Evolutionary conservation across 2,113 vertebrate species (phyloP).

Genomic region (Podarcis cretensis): DNA sequence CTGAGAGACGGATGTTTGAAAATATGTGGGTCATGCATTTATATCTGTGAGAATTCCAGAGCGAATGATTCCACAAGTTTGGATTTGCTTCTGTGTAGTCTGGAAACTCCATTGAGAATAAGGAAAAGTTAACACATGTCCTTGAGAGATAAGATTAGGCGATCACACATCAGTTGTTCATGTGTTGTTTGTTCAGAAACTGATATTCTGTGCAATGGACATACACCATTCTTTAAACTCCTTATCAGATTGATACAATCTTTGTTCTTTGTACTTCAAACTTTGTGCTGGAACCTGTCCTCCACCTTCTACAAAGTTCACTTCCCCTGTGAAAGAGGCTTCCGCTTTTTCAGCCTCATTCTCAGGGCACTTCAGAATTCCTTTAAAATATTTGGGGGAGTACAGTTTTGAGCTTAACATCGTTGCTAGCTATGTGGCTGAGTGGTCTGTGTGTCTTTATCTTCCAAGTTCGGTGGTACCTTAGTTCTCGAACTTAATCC

Average conservation of each 20-base stretch:
- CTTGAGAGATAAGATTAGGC: conserved; percentile 24
- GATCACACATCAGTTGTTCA: not conserved
- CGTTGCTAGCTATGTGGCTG: too few relatives aligned
- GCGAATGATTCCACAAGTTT: not conserved
- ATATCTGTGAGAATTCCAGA: not conserved
- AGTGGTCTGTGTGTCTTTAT: too few relatives aligned
- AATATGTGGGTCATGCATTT: not conserved
- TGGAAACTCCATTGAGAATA: not conserved
- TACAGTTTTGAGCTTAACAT: too few relatives aligned
- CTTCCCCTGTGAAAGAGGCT: too few relatives aligned
- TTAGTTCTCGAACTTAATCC: too few relatives aligned
- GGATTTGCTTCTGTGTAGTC: not conserved
- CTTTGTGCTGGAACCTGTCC: too few relatives aligned
- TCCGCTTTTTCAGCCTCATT: too few relatives aligned
- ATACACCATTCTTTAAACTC: not conserved
- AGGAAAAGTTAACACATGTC: conserved; percentile 34
- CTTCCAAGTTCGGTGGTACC: too few relatives aligned
- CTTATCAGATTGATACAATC: fast-evolving
- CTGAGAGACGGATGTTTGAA: not conserved
- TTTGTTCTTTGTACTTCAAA: too few relatives aligned
- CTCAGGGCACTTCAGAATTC: too few relatives aligned
- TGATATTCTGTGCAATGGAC: not conserved
- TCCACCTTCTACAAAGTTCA: too few relatives aligned
- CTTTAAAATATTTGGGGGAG: too few relatives aligned
- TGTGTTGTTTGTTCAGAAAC: conserved; percentile 6